A percentile compares a stretch with the other conserved stretches of the same genome.
These are phyloP conservation scores for Morinoia aosen DNA, from an alignment of 2,888 invertebrate genomes.

Conservation along the genomic window DNA sequence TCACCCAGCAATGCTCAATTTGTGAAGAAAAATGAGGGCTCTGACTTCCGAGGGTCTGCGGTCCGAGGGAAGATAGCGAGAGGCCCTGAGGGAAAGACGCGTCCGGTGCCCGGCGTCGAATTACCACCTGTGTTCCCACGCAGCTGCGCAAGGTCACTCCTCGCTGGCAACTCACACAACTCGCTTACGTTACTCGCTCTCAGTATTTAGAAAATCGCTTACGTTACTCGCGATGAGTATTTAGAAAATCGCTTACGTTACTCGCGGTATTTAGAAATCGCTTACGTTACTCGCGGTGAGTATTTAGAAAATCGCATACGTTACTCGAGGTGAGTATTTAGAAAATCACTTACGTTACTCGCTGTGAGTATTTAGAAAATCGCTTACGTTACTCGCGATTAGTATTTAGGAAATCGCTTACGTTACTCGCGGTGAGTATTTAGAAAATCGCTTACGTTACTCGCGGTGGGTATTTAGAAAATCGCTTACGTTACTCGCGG, in stretches of 20 bases:
- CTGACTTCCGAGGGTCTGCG: neutral
- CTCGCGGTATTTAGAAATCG: neutral
- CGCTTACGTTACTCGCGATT: neutral
- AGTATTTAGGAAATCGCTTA: neutral
- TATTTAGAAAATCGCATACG: neutral
- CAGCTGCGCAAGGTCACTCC: neutral
- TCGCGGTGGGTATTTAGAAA: no score
- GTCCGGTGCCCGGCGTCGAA: neutral
- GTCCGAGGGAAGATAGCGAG: slow-evolving; percentile 1
- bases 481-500: no score
- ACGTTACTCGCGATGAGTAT: no score
- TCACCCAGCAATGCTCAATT: neutral
- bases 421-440: no score
- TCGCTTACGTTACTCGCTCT: neutral
- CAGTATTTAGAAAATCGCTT: neutral
- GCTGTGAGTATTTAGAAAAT: no score
- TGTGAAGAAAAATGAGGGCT: neutral
- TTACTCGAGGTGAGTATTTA: no score
- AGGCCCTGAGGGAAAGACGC: neutral
- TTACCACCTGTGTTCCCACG: slow-evolving; percentile 17
- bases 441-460: no score
- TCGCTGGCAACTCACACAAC: no score
- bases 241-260: no score
- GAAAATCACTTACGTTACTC: no score
- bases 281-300: neutral